Evolutionary conservation across 2,113 vertebrate species (phyloP).

Genomic region (Tyrannus savana): DNA sequence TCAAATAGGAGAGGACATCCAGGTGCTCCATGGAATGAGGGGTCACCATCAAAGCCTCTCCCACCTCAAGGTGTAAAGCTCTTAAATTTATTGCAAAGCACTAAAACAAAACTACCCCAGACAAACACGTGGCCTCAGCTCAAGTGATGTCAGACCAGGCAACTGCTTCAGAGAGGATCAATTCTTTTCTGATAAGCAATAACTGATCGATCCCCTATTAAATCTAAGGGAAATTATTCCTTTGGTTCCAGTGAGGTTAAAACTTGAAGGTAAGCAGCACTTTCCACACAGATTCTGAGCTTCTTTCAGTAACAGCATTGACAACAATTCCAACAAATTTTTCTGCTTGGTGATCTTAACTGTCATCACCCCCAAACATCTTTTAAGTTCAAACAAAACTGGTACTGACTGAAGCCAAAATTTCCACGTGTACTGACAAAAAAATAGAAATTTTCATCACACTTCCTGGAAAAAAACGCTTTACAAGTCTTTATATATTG

Average conservation of each 20-base stretch:
- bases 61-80: conserved; percentile 9
- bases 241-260: neutral
- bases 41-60: neutral
- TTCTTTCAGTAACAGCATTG: neutral
- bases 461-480: neutral
- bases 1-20: fast-evolving
- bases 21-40: neutral
- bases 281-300: neutral
- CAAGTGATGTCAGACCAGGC: neutral
- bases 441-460: neutral
- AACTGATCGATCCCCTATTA: neutral
- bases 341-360: neutral
- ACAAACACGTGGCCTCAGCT: neutral
- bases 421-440: neutral
- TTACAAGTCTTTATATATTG: neutral
- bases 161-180: neutral
- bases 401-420: neutral
- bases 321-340: neutral
- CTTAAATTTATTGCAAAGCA: neutral
- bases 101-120: neutral
- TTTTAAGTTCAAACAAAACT: neutral
- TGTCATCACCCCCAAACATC: neutral
- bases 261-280: neutral
- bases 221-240: neutral
- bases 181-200: neutral